phyloP scores from a whole-genome alignment of 1,140 invertebrate genomes.

The Hylaeus volcanicus region DNA sequence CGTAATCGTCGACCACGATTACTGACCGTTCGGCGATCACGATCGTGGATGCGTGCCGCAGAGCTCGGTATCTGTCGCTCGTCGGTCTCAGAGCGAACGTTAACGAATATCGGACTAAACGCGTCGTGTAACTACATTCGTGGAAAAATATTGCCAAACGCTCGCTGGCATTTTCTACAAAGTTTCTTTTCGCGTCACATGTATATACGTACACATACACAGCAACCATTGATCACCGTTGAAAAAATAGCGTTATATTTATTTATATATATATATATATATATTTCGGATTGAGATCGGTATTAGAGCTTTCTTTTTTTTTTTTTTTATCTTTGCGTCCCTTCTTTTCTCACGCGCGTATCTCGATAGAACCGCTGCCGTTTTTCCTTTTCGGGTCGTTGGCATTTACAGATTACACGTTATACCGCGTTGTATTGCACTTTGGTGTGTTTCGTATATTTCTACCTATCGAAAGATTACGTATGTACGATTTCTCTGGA shows the following conservation, averaged over 20 bases:
- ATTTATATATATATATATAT: too few species aligned
- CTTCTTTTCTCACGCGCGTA: conserved; percentile 54
- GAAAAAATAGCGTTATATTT: conserved; percentile 25
- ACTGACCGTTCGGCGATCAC: background rate
- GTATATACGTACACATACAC: conserved; percentile 33
- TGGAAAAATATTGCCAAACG: conserved; percentile 75
- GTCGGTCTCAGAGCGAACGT: conserved; percentile 33
- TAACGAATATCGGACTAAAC: conserved; percentile 28
- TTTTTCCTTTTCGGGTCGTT: conserved; percentile 15
- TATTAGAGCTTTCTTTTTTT: conserved; percentile 31
- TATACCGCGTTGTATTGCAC: conserved; percentile 71
- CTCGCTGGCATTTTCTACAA: conserved; percentile 29
- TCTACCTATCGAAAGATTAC: conserved; percentile 2
- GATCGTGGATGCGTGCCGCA: background rate
- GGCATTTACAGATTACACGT: conserved; percentile 36
- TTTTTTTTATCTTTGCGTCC: conserved; percentile 37
- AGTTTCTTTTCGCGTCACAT: background rate
- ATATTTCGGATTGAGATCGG: conserved; percentile 18
- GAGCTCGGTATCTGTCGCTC: too few species aligned
- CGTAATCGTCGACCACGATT: too few species aligned
- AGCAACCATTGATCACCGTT: conserved; percentile 27
- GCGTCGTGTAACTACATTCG: conserved; percentile 62
- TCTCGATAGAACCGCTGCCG: conserved; percentile 53
- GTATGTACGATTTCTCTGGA: background rate
- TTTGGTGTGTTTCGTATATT: conserved; percentile 68